Evolutionary conservation across 2,797 vertebrate genomes (phyloP).

Genomic region (Typhlichthys eigenmanni): DNA sequence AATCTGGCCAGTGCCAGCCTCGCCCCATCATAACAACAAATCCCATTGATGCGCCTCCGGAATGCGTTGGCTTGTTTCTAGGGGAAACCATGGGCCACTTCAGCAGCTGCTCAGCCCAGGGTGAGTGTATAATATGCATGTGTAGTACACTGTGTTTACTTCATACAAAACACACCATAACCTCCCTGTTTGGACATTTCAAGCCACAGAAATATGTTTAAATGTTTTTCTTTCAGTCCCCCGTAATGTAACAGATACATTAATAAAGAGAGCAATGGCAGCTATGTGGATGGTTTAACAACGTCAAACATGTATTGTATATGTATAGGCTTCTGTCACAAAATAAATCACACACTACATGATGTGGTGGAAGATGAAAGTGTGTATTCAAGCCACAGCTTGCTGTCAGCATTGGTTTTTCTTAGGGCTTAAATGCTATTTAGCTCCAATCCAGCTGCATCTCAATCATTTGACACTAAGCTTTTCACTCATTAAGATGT

Average conservation of each 20-base stretch:
- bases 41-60: conserved; percentile 71
- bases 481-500: conserved; percentile 72
- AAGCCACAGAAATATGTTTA: conserved; percentile 23
- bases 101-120: conserved; percentile 54
- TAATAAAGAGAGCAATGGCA: too few relatives aligned
- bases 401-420: conserved; percentile 48
- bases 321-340: conserved; percentile 16
- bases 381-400: conserved; percentile 25
- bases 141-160: conserved; percentile 31
- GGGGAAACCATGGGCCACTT: conserved; percentile 60
- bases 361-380: conserved; percentile 47
- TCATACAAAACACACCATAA: conserved; percentile 27
- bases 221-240: conserved; percentile 7
- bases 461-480: conserved; percentile 65
- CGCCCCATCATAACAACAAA: conserved; percentile 71
- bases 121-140: not conserved
- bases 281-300: too few relatives aligned
- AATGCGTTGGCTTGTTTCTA: conserved; percentile 65
- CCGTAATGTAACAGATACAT: too few relatives aligned
- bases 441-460: conserved; percentile 62
- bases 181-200: conserved; percentile 16
- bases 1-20: conserved; percentile 62
- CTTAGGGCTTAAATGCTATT: conserved; percentile 55
- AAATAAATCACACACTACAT: conserved; percentile 33
- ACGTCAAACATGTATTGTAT: conserved; percentile 10